Percentiles rank a stretch among this genome's conserved stretches.
Evolutionary conservation across 2,888 invertebrate species (phyloP).

Genomic region (Alloscopus bannaensis): DNA sequence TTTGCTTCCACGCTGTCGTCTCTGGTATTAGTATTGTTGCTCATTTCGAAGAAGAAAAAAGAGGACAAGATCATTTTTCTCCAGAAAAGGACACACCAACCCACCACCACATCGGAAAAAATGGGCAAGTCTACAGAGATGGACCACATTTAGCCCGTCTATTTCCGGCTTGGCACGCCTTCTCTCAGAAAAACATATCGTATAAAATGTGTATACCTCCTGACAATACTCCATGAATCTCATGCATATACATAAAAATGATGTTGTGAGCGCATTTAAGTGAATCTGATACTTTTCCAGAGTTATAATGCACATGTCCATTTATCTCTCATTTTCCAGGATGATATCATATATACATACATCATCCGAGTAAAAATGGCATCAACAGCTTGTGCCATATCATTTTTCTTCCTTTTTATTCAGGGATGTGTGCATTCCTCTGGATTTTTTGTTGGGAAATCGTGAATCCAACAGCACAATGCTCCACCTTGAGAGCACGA

Average conservation of each 20-base stretch:
- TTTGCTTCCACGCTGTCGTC: too few relatives aligned
- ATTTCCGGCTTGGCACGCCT: constrained; percentile 72
- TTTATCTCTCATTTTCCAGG: neutral
- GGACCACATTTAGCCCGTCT: constrained; percentile 70
- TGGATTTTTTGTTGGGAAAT: too few relatives aligned
- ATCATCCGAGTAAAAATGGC: constrained; percentile 9
- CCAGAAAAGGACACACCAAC: constrained; percentile 54
- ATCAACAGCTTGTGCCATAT: constrained; percentile 36
- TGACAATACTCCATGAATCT: neutral
- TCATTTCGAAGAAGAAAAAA: too few relatives aligned
- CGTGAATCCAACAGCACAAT: too few relatives aligned
- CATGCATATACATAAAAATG: neutral
- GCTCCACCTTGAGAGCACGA: too few relatives aligned
- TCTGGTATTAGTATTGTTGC: too few relatives aligned
- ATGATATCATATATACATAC: neutral
- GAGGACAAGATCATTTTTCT: constrained; percentile 64
- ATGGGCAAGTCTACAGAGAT: constrained; percentile 58
- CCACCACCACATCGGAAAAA: constrained; percentile 2
- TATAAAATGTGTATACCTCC: neutral
- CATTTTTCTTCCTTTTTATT: constrained; percentile 22
- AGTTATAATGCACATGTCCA: neutral
- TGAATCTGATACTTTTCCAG: too few relatives aligned
- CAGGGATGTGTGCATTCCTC: too few relatives aligned
- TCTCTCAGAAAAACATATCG: constrained; percentile 53
- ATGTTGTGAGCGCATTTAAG: neutral